Conservation (phyloP, 2,888 invertebrate species). For the Oscheius myriophilus region DNA sequence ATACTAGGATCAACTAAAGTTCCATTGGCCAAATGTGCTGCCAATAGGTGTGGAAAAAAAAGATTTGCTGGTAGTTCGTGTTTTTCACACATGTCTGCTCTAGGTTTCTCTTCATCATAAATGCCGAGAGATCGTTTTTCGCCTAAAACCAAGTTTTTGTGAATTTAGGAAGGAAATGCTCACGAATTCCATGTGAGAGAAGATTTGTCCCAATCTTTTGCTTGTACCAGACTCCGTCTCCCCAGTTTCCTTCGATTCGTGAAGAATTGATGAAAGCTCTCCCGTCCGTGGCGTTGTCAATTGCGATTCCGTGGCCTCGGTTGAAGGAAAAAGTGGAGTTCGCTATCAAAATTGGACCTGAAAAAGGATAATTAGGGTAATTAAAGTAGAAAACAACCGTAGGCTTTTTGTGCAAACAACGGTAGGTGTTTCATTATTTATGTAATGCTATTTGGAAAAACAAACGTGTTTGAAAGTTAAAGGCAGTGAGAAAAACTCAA, state of each 20-base stretch:
- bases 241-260: slow-evolving; percentile 84
- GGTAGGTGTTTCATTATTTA: too few species aligned
- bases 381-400: background rate
- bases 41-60: slow-evolving; percentile 67
- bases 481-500: too few species aligned
- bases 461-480: too few species aligned
- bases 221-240: slow-evolving; percentile 85
- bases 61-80: slow-evolving; percentile 49
- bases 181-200: slow-evolving; percentile 40
- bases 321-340: slow-evolving; percentile 86
- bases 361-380: slow-evolving; percentile 54
- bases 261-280: slow-evolving; percentile 83
- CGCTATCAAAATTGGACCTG: slow-evolving; percentile 82
- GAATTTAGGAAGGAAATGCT: slow-evolving; percentile 7
- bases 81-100: slow-evolving; percentile 62
- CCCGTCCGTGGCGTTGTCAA: slow-evolving; percentile 76
- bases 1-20: slow-evolving; percentile 59
- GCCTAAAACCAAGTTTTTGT: slow-evolving; percentile 29
- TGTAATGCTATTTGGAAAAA: too few species aligned
- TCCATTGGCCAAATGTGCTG: slow-evolving; percentile 60
- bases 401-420: background rate
- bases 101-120: slow-evolving; percentile 60
- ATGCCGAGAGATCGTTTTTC: slow-evolving; percentile 39
- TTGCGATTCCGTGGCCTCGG: slow-evolving; percentile 74
- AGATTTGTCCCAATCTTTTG: slow-evolving; percentile 51